These are phyloP conservation scores for Agelas oroides DNA, from an alignment of 37 sponge, comb jelly and placozoan species.

Conservation along the genomic window DNA sequence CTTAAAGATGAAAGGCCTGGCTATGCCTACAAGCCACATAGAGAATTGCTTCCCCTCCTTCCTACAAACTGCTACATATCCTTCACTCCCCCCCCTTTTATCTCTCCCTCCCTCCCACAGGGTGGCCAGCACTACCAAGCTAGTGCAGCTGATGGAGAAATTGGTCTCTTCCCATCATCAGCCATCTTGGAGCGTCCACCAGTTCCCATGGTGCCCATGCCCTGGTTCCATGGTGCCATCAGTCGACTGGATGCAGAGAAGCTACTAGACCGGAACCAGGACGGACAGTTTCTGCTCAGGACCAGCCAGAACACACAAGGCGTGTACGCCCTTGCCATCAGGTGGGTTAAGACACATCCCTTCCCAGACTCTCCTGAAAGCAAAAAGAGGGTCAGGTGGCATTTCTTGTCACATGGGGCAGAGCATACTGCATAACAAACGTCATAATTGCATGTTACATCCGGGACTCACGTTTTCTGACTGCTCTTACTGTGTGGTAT, in stretches of 20 bases:
- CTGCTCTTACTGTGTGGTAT: too few species aligned
- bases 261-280: conserved; percentile 61
- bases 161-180: conserved; percentile 45
- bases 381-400: too few species aligned
- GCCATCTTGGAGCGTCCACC: conserved; percentile 22
- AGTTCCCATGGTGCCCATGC: conserved; percentile 71
- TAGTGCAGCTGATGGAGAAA: conserved; percentile 41
- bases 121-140: conserved; percentile 31
- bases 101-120: conserved; percentile 2
- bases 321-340: conserved; percentile 68
- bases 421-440: too few species aligned
- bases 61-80: too few species aligned
- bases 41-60: too few species aligned
- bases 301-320: conserved; percentile 60
- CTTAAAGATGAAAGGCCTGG: too few species aligned
- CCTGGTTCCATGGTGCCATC: conserved; percentile 74
- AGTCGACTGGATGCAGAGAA: conserved; percentile 75
- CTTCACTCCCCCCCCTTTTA: too few species aligned
- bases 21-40: too few species aligned
- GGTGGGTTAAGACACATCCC: conserved; percentile 33
- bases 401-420: too few species aligned
- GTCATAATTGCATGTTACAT: too few species aligned
- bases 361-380: too few species aligned
- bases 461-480: too few species aligned
- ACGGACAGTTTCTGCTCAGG: conserved; percentile 81